Base-by-base conservation (phyloP, 1,140 invertebrate genomes). In the Formica exsecta region DNA sequence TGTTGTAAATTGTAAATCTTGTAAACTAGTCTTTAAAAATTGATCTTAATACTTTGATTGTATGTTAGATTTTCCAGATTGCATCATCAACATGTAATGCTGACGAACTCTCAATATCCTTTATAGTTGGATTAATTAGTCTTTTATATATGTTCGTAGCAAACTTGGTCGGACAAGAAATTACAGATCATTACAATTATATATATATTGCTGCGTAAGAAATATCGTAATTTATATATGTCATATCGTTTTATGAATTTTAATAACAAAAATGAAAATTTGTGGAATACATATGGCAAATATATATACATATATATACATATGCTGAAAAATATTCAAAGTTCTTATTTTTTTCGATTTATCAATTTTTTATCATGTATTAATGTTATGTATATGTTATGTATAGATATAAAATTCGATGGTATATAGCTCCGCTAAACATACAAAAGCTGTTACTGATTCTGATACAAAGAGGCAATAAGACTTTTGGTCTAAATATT, bases 391-490 rank as follows among this genome's bases (percentile, higher is more conserved):
- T n/a, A n/a, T n/a, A n/a, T n/a, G n/a, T 66, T 66, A 11, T n/a
- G 9, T 44, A 19, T 61, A 76, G 75, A 8, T 77, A 77, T 8
- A 36, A 64, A 2, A n/a, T 77, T 36, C 59, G 22, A n/a, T 77
- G 75, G 75, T 77, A 77, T 6, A 32, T 38, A 29, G 25, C 59
- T n/a, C 25, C 75, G 13, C 32, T 48, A 13, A 22, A 48, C 13
- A 11, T 48, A 48, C 59, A 77, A 22, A 77, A 77, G 11, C 16
- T 64, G 25, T 22, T 77, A 9, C 8, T 77, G 11, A 62, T 76
- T 32, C 38, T 76, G 1, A 44, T 76, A n/a, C 74, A 76, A 64
- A 76, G 29, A n/a, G 9, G 59, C 9, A 77, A 19, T 11, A 77
- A 77, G 19, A 29, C 1, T 11, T 64, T 77, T n/a, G 48, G 22